Conservation (phyloP, 2,113 vertebrate genomes). For the human region GRCh38 chrX:16320001-16320500, state of each 20-base stretch:
- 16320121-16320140: background rate
- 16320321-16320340: background rate
- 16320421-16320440: too few species aligned
- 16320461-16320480: too few species aligned
- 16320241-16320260: background rate
- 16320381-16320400: background rate
- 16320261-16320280: background rate
- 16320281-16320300: background rate
- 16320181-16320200: background rate
- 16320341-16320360: background rate
- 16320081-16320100: background rate
- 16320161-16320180: background rate
- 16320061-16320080: background rate
- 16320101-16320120: background rate
- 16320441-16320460: too few species aligned
- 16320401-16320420: background rate
- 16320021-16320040: background rate
- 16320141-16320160: background rate
- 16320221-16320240: background rate
- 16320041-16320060: background rate
- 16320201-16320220: background rate
- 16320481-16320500: too few species aligned
- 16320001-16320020: background rate
- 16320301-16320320: constrained; percentile 8
- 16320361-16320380: background rate